Evolutionary conservation across 2,888 invertebrate genomes (phyloP).

Genomic region (Caenorhabditis doughertyi): DNA sequence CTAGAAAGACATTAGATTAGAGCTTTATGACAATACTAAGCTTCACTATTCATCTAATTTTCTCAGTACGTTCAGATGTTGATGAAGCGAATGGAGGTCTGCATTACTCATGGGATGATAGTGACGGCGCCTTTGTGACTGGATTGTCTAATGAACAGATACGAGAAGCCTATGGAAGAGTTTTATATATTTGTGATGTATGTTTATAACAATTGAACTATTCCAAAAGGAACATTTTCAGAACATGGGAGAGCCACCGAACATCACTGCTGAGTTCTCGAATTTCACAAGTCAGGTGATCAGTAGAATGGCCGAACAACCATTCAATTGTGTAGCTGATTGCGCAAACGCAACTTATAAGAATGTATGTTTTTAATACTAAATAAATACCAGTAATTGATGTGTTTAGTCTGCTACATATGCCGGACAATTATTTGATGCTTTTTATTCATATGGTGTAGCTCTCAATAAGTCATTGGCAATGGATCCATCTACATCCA

Average conservation of each 20-base stretch:
- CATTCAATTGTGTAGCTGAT: conserved; percentile 48
- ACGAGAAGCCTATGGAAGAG: conserved; percentile 32
- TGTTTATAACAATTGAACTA: too few species aligned
- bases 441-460: conserved; percentile 57
- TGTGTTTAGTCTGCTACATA: conserved; percentile 55
- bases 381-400: neutral
- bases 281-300: conserved; percentile 50
- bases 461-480: conserved; percentile 58
- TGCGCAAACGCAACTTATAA: conserved; percentile 48
- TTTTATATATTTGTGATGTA: conserved; percentile 53
- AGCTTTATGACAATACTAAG: neutral
- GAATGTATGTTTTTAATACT: conserved; percentile 3
- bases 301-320: conserved; percentile 43
- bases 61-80: conserved; percentile 16
- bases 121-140: conserved; percentile 28
- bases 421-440: conserved; percentile 61
- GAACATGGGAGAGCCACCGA: conserved; percentile 50
- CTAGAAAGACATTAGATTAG: neutral
- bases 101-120: conserved; percentile 46
- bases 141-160: conserved; percentile 37
- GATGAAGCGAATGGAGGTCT: conserved; percentile 21
- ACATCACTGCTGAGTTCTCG: conserved; percentile 12
- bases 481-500: conserved; percentile 41
- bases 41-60: neutral
- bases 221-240: neutral